Conservation (phyloP, 2,888 invertebrate genomes). For the Andrena minutula region DNA sequence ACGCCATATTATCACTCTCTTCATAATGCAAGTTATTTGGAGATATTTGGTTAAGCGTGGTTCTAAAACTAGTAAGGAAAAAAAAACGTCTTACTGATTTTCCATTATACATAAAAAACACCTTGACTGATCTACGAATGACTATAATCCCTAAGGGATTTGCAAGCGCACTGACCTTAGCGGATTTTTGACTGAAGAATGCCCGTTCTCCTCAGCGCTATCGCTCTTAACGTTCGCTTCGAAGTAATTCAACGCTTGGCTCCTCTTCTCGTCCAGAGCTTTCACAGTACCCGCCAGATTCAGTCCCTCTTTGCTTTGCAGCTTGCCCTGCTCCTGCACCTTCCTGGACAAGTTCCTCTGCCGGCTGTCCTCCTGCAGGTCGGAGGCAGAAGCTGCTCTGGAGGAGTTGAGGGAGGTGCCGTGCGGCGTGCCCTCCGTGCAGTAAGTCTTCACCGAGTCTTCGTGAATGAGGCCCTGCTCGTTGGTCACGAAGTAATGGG, state of each 20-base stretch:
- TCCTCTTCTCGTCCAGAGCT: conserved; percentile 25
- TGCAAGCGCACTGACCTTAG: conserved; percentile 30
- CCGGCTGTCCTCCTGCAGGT: conserved; percentile 87
- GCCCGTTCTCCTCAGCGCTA: conserved; percentile 5
- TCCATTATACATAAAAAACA: not conserved
- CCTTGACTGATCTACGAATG: not conserved
- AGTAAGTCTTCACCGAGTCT: conserved; percentile 95
- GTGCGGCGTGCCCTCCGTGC: conserved; percentile 95
- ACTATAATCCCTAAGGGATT: not conserved
- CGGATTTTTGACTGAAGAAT: conserved; percentile 14
- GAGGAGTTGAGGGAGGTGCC: conserved; percentile 89
- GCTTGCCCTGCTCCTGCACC: conserved; percentile 50
- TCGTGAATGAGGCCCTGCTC: conserved; percentile 87
- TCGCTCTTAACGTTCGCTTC: conserved; percentile 18
- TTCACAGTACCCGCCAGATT: conserved; percentile 31
- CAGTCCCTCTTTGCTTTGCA: conserved; percentile 46
- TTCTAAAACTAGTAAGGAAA: conserved; percentile 49
- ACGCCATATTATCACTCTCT: conserved; percentile 34
- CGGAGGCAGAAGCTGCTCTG: conserved; percentile 94
- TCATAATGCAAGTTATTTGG: conserved; percentile 52
- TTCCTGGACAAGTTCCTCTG: conserved; percentile 56
- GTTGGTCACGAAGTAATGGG: conserved; percentile 74
- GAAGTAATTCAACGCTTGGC: conserved; percentile 42
- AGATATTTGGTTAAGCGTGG: conserved; percentile 48
- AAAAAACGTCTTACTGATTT: not conserved